Evolutionary conservation across 35 echinoderm and acorn worm species (phyloP), one percentile per base, ranked within the genome.

Genomic region (Apostichopus californicus): DNA sequence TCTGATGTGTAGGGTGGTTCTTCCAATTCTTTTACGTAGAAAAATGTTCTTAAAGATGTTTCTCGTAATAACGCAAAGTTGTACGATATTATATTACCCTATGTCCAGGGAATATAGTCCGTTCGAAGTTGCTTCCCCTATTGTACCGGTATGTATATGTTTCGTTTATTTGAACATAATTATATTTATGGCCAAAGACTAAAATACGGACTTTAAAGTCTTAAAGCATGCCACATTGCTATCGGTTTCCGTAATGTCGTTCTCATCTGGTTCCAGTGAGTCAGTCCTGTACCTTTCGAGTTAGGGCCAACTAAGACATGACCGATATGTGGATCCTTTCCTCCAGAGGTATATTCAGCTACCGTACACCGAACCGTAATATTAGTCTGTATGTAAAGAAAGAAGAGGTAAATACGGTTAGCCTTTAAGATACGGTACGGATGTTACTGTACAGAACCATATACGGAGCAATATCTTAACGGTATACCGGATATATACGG

Each of bases 211-310:
- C 26, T 52, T 52, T 73, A 89, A 1, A 89, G 61, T 72, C 96
- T 92, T 56, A 97, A 77, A 13, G 94, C 86, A 80, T 98, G 96
- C 96, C 96, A 98, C 96, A 98, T 98, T n/a, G 96, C 94, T 57
- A 98, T 83, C 52, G 96, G 96, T 92, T 95, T 95, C 57, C 96
- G 79, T 23, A 95, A 84, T 79, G 94, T 94, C 57, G 93, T 91
- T 64, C 95, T 93, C 96, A 98, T 98, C 81, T 98, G 96, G 86
- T 98, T 95, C 96, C 96, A 98, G 79, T 98, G 96, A 26, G 90
- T 94, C 9, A 98, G 87, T 17, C 92, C 81, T 9, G 96, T 59
- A 12, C 96, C 96, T 78, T 92, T 92, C 15, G 94, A 95, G 26
- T 92, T 94, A 21, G 96, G 90, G 72, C 96, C 94, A 10, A 98